Percentiles rank a stretch among this genome's conserved stretches.
Conservation (phyloP, 2,797 vertebrate species). For the Xiphorhynchus erythropygius region DNA sequence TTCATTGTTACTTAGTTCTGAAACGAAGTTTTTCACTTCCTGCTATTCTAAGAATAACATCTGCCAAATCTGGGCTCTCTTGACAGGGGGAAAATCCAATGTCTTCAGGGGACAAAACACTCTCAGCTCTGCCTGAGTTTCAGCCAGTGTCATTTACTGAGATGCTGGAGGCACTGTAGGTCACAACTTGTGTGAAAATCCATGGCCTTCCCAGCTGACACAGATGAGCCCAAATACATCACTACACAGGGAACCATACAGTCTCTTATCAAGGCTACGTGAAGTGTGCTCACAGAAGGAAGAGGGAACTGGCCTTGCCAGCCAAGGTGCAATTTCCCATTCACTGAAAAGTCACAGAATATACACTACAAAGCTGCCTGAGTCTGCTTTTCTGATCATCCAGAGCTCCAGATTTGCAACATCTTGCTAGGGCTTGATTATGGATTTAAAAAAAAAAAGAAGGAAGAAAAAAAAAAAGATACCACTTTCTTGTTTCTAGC, state of each 20-base stretch:
- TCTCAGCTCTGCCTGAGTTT: not conserved
- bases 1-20: slow-evolving; percentile 13
- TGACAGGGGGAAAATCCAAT: not conserved
- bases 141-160: not conserved
- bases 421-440: not conserved
- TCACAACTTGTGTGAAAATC: not conserved
- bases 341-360: not conserved
- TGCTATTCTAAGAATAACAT: slow-evolving; percentile 2
- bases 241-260: not conserved
- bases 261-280: not conserved
- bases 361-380: not conserved
- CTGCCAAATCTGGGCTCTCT: slow-evolving; percentile 5
- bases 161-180: not conserved
- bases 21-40: slow-evolving; percentile 37
- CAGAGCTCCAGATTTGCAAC: not conserved
- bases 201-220: not conserved
- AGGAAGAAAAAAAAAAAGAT: no score
- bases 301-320: not conserved
- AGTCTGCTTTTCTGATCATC: not conserved
- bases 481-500: not conserved
- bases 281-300: not conserved
- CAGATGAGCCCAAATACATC: not conserved
- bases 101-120: not conserved
- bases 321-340: not conserved
- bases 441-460: not conserved